A percentile compares a stretch with the other conserved stretches of the same genome.
These are phyloP conservation scores for Nycticryphes semicollaris DNA, from an alignment of 2,113 vertebrate species.

Conservation along the genomic window DNA sequence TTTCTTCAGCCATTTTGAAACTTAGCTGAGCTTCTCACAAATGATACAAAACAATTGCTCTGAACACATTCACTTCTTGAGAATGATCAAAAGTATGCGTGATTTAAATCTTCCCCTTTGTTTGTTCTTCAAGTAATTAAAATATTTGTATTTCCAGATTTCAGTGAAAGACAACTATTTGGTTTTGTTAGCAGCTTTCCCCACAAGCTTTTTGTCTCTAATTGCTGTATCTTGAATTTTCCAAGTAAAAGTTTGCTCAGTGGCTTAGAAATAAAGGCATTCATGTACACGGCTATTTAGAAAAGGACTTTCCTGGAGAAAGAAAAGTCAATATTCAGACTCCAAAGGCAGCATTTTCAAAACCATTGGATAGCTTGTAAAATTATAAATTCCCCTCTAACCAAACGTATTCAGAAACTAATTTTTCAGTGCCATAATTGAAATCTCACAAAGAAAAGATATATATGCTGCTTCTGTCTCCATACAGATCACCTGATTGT, in stretches of 20 bases:
- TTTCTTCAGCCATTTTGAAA: background rate
- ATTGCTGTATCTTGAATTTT: background rate
- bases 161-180: background rate
- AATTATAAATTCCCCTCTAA: background rate
- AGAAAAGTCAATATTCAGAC: background rate
- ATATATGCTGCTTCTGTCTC: background rate
- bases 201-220: background rate
- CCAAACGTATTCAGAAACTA: accelerated
- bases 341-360: background rate
- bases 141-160: background rate
- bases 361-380: background rate
- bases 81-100: background rate
- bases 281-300: background rate
- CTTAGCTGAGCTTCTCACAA: background rate
- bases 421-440: background rate
- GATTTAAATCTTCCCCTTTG: background rate
- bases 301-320: background rate
- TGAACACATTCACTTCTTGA: background rate
- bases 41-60: background rate
- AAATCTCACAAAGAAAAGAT: background rate
- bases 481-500: background rate
- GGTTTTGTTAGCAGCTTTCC: background rate
- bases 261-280: background rate
- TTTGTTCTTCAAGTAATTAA: background rate
- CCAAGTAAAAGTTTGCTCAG: background rate